Evolutionary conservation across 2,888 invertebrate genomes (phyloP).

Genomic region (Calliopum simillimum): DNA sequence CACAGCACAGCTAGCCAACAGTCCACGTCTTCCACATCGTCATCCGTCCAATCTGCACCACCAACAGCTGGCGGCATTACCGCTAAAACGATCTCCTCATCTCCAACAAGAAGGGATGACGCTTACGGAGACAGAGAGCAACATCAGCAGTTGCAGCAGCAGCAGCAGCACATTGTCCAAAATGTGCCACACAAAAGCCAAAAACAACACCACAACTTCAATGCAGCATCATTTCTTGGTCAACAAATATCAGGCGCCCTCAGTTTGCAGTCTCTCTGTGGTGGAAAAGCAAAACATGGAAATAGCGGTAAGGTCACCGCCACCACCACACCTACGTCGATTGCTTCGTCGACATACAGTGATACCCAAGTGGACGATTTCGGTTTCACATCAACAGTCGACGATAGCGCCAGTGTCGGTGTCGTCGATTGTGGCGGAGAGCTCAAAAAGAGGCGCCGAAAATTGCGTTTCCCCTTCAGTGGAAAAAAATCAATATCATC

Average conservation of each 20-base stretch:
- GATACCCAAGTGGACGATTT: slow-evolving; percentile 47
- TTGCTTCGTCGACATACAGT: slow-evolving; percentile 48
- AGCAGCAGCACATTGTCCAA: slow-evolving; percentile 30
- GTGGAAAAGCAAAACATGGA: not conserved
- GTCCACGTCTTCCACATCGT: slow-evolving; percentile 56
- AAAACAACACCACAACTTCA: too few species aligned
- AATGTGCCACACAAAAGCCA: not conserved
- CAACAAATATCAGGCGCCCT: slow-evolving; percentile 14
- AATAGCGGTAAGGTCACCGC: slow-evolving; percentile 31
- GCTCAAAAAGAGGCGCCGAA: slow-evolving; percentile 49
- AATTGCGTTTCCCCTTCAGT: slow-evolving; percentile 51
- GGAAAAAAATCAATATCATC: slow-evolving; percentile 36
- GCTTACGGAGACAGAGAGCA: slow-evolving; percentile 38
- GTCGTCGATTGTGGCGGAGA: too few species aligned
- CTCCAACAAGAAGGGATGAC: not conserved
- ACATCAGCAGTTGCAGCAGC: slow-evolving; percentile 44
- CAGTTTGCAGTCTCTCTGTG: slow-evolving; percentile 20
- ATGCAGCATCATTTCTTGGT: too few species aligned
- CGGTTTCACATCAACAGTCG: slow-evolving; percentile 22
- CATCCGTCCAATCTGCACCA: slow-evolving; percentile 56
- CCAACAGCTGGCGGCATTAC: slow-evolving; percentile 45
- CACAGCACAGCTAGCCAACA: slow-evolving; percentile 56
- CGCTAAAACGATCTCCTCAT: slow-evolving; percentile 32
- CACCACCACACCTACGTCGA: slow-evolving; percentile 49
- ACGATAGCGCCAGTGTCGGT: slow-evolving; percentile 34